A percentile compares a stretch with the other conserved stretches of the same genome.
Evolutionary conservation across 2,888 invertebrate species (phyloP).

Genomic region (Drosophila robusta): DNA sequence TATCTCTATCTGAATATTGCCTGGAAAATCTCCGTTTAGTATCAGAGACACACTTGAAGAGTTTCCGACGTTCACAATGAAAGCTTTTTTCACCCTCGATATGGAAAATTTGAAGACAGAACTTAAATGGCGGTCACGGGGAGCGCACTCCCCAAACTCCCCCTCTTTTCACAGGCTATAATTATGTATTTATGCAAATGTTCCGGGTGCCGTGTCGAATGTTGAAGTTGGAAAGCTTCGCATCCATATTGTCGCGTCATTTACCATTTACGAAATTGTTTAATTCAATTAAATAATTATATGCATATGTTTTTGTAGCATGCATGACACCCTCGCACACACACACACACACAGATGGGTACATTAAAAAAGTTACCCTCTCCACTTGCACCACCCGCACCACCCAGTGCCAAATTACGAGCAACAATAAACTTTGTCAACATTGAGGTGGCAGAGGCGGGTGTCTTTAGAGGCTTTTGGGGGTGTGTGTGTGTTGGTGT

Average conservation of each 20-base stretch:
- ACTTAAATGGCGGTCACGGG: conserved; percentile 11
- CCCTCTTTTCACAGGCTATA: conserved; percentile 51
- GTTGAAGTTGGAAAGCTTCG: conserved; percentile 44
- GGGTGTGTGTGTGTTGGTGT: conserved; percentile 7
- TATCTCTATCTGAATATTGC: too few relatives aligned
- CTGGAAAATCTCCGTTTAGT: not conserved
- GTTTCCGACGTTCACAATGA: not conserved
- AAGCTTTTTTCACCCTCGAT: conserved; percentile 4
- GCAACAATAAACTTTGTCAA: conserved; percentile 71
- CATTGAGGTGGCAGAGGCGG: conserved; percentile 27
- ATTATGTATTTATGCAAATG: conserved; percentile 81
- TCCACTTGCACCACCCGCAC: conserved; percentile 28
- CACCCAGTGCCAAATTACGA: conserved; percentile 61
- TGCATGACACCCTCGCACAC: conserved; percentile 61
- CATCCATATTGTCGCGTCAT: conserved; percentile 79
- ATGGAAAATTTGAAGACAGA: not conserved
- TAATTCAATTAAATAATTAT: conserved; percentile 83
- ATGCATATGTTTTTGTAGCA: conserved; percentile 76
- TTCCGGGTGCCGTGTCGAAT: conserved; percentile 44
- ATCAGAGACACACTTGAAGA: not conserved
- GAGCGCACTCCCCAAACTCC: not conserved
- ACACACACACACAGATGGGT: conserved; percentile 27
- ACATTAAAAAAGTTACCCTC: conserved; percentile 66
- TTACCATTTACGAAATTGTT: conserved; percentile 83
- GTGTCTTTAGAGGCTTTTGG: conserved; percentile 6